Percentiles rank a stretch among this genome's conserved stretches.
phyloP scores from a whole-genome alignment of 1,140 invertebrate genomes.

The Dermatophagoides farinae region DNA sequence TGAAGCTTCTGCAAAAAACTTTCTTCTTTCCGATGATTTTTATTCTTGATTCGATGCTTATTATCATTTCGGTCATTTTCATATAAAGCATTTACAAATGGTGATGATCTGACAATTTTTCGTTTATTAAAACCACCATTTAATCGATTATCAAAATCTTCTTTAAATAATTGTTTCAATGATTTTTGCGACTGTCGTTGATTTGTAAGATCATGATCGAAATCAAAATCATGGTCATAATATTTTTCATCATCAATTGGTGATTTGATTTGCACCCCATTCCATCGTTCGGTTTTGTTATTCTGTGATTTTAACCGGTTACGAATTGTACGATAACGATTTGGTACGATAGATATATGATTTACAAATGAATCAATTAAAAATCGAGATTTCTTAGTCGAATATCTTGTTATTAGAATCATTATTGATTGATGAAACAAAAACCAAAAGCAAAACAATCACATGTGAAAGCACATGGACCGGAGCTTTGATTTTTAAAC shows the following conservation, averaged over 20 bases:
- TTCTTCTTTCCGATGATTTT: neutral
- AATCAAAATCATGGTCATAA: constrained; percentile 3
- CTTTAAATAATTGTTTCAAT: no score
- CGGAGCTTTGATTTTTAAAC: no score
- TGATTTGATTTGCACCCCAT: neutral
- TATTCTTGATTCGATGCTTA: neutral
- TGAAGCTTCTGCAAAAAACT: neutral
- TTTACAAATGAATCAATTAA: neutral
- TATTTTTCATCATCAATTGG: constrained; percentile 1
- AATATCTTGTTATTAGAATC: no score
- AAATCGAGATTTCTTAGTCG: neutral
- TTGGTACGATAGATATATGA: neutral
- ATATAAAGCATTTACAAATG: neutral
- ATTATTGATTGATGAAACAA: no score
- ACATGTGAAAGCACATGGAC: no score
- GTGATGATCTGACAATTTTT: no score
- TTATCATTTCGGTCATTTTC: neutral
- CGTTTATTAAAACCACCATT: no score
- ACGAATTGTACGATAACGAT: neutral
- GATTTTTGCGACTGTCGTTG: neutral
- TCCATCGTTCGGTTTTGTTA: neutral
- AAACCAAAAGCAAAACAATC: no score
- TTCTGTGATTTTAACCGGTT: neutral
- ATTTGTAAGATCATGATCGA: neutral
- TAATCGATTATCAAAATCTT: no score